Conservation (phyloP, 2,888 invertebrate species). For the Frankliniella fusca region DNA sequence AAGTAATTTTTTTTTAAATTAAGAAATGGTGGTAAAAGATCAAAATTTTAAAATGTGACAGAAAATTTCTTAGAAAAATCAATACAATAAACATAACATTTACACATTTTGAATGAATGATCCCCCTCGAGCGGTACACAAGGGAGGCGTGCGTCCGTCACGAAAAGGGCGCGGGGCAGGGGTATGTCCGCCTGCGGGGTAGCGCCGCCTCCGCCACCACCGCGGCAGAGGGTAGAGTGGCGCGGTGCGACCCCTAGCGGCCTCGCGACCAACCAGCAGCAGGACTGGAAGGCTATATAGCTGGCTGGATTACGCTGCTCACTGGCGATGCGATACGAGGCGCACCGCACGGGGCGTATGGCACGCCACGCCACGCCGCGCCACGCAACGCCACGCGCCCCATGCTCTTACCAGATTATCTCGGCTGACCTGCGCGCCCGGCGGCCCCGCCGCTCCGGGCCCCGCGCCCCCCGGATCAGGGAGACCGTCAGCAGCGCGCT, state of each 20-base stretch:
- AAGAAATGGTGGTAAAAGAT: too few relatives aligned
- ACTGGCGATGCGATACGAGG: not conserved
- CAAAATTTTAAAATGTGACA: too few relatives aligned
- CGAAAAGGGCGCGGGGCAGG: not conserved
- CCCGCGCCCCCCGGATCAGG: not conserved
- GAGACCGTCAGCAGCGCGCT: not conserved
- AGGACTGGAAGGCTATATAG: not conserved
- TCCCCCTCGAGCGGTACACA: too few relatives aligned
- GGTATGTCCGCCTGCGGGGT: not conserved
- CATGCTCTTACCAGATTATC: conserved; percentile 20
- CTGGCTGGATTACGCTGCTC: not conserved
- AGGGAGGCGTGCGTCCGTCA: too few relatives aligned
- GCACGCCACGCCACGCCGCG: too few relatives aligned
- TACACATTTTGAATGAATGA: too few relatives aligned
- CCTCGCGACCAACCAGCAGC: not conserved
- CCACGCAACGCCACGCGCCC: not conserved
- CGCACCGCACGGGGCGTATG: too few relatives aligned
- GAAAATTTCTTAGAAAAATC: too few relatives aligned
- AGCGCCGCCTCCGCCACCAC: not conserved
- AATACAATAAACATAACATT: too few relatives aligned
- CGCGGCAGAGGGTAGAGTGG: not conserved
- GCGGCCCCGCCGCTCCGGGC: not conserved
- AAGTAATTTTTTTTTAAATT: too few relatives aligned
- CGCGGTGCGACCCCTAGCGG: not conserved
- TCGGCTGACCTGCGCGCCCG: conserved; percentile 3